Evolutionary conservation across 2,113 vertebrate species (phyloP).

Genomic region (Hippocampus barbouri): DNA sequence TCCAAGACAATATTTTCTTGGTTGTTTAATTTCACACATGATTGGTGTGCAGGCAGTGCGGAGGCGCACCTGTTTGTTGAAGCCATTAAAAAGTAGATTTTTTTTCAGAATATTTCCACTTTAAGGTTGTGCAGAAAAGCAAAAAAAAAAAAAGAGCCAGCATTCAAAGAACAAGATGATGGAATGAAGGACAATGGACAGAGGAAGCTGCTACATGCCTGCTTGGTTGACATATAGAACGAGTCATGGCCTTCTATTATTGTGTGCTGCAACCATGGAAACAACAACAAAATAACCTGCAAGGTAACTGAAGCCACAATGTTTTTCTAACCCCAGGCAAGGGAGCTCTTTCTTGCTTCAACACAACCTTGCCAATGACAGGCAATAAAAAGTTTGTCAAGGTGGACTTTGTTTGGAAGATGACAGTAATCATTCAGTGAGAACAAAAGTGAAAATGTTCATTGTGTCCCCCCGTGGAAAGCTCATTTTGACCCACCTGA

Average conservation of each 20-base stretch:
- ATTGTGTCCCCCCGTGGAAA: neutral
- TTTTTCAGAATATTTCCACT: neutral
- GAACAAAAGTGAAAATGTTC: neutral
- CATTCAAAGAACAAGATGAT: neutral
- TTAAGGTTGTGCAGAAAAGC: neutral
- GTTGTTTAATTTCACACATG: neutral
- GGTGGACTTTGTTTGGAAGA: neutral
- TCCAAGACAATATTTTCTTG: neutral
- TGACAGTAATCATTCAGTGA: neutral
- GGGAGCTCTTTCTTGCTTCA: neutral
- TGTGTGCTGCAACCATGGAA: neutral
- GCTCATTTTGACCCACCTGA: neutral
- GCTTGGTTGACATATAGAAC: neutral
- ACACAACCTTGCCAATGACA: neutral
- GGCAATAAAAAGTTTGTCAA: neutral
- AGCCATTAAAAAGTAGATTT: neutral
- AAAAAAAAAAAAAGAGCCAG: neutral
- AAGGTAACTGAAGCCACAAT: neutral
- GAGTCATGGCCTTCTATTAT: neutral
- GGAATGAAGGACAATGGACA: slow-evolving; percentile 3
- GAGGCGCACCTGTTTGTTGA: neutral
- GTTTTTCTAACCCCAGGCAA: neutral
- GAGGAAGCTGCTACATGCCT: neutral
- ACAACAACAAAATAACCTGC: neutral
- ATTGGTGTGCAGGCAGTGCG: neutral